Conservation (phyloP, 2,888 invertebrate genomes). For the Ormyrus labotus region DNA sequence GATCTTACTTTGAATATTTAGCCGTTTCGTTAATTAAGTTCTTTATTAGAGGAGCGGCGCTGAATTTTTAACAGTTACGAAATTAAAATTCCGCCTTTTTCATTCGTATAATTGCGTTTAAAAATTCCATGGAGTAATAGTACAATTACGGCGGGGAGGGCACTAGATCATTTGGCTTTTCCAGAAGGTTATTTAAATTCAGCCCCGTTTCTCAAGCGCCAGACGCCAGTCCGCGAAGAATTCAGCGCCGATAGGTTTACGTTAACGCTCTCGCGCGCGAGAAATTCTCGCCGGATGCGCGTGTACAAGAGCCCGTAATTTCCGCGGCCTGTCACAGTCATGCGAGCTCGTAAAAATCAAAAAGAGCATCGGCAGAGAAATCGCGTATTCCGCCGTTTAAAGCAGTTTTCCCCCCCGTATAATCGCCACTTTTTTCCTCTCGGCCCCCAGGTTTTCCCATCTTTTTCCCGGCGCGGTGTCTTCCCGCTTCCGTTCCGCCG, state of each 20-base stretch:
- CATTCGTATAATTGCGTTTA: not conserved
- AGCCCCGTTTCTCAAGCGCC: too few relatives aligned
- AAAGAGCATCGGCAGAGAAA: not conserved
- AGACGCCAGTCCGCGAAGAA: too few relatives aligned
- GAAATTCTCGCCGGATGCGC: not conserved
- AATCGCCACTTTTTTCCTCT: not conserved
- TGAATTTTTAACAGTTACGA: conserved; percentile 27
- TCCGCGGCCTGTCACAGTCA: not conserved
- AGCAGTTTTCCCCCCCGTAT: not conserved
- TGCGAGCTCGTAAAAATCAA: not conserved
- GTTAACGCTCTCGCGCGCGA: not conserved
- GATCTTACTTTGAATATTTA: conserved; percentile 4
- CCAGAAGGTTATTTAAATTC: too few relatives aligned
- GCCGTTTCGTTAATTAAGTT: conserved; percentile 29
- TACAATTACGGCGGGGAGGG: not conserved
- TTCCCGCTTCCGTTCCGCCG: not conserved
- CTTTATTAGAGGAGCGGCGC: not conserved
- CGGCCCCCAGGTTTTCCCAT: not conserved
- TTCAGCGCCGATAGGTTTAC: too few relatives aligned
- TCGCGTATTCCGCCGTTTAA: not conserved
- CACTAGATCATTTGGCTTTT: too few relatives aligned
- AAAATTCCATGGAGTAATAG: not conserved
- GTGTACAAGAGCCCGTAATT: conserved; percentile 1
- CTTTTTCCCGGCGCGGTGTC: not conserved
- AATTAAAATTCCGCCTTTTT: not conserved